Base-by-base conservation (phyloP, 2,113 vertebrate species). In the Varanus salvator region DNA sequence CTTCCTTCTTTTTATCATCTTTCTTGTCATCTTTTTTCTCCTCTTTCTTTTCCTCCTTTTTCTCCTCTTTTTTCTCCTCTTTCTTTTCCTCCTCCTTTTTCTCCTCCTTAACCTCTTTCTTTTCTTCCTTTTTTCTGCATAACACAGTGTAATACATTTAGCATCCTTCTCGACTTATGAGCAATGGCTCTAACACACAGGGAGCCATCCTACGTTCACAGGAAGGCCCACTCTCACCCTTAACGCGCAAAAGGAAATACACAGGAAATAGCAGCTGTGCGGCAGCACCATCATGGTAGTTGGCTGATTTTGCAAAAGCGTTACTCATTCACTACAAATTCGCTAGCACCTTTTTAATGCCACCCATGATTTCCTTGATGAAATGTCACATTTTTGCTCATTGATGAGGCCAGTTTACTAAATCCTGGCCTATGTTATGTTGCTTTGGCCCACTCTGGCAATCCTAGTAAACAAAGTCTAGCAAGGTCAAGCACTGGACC, bases 51-150 rank as follows among this genome's bases (percentile, higher is more conserved):
- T 98, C 96, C 7, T 97, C 95, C 0, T 97, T 97, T 5, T 96
- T 96, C 2, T 96, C 93, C 68, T 96, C 95, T 1, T 95, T 94
- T 0, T 98, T 97, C 1, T 97, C 95, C 0, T 98, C 95, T 1
- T 97, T 96, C 66, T 98, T 97, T 21, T 97, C 95, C 34, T 87
- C 50, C 9, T 77, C 54, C 54, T 82, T 82, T 34, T 82, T 38
- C 31, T 83, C 80, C 75, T 87, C 91, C 84, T 97, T 96, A 2
- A 96, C 96, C 4, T 97, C 96, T 85, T 98, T 97, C 82, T 97
- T 97, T 92, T 98, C 98, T 69, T 97, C 97, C 92, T 98, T 98
- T 98, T 98, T 98, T 95, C 98, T 99, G 97, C 68, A 88, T 94
- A 96, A 95, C 93, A 93, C 29, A 95, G 94, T n/a, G 84, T 69